Percentiles rank a stretch among this genome's conserved stretches.
Conservation (phyloP, 2,888 invertebrate species). For the Mantis religiosa region DNA sequence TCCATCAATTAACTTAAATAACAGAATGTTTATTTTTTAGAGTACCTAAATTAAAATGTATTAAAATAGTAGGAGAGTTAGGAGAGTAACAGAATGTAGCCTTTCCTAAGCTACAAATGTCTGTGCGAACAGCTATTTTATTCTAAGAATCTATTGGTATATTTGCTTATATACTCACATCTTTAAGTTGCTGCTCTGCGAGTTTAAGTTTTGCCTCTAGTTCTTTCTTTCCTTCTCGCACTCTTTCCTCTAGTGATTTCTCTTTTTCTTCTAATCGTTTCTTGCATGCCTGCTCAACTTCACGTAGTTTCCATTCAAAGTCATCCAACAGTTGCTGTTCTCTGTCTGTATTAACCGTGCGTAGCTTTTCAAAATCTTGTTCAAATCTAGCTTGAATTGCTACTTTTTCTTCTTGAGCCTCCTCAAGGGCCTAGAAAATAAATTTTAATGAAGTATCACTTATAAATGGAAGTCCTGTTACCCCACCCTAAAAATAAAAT, state of each 20-base stretch:
- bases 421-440: conserved; percentile 48
- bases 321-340: conserved; percentile 72
- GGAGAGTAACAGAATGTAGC: no score
- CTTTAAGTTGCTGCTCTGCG: conserved; percentile 37
- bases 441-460: not conserved
- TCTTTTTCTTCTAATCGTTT: conserved; percentile 52
- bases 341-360: conserved; percentile 61
- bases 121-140: no score
- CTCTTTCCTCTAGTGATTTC: conserved; percentile 33
- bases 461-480: not conserved
- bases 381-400: conserved; percentile 59
- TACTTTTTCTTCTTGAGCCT: conserved; percentile 57
- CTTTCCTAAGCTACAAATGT: no score
- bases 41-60: no score
- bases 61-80: no score
- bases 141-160: no score
- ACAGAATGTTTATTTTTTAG: no score
- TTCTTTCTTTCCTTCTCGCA: conserved; percentile 35
- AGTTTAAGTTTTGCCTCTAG: conserved; percentile 31
- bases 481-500: no score
- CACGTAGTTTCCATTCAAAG: conserved; percentile 80
- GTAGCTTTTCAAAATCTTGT: conserved; percentile 62
- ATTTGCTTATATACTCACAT: not conserved
- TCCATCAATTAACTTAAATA: no score
- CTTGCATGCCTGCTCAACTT: conserved; percentile 67